A percentile compares a stretch with the other conserved stretches of the same genome.
phyloP scores from a whole-genome alignment of 2,888 invertebrate species.

The Philhelius pedissequus region DNA sequence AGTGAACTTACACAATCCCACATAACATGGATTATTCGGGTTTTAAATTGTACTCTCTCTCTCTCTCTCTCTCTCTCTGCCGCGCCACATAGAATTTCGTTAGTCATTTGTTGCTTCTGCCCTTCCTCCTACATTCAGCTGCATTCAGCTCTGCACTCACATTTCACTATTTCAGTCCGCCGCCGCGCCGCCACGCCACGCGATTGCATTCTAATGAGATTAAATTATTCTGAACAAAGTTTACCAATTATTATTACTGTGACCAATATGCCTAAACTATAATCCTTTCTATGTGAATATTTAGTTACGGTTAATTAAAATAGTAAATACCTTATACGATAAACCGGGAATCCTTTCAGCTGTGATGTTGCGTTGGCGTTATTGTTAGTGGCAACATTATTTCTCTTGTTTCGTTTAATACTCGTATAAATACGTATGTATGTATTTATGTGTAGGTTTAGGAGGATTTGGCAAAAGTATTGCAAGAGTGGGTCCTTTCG shows the following conservation, averaged over 20 bases:
- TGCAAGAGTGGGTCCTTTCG: slow-evolving; percentile 1
- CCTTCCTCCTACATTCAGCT: no score
- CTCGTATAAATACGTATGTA: no score
- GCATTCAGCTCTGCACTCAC: not conserved
- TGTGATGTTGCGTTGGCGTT: not conserved
- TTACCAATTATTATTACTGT: slow-evolving; percentile 49
- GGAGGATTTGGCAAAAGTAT: slow-evolving; percentile 4
- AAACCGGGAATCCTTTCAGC: slow-evolving; percentile 47
- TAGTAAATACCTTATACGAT: slow-evolving; percentile 53
- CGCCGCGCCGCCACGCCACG: no score
- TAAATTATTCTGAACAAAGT: slow-evolving; percentile 61
- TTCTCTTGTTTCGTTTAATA: not conserved
- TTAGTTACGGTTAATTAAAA: slow-evolving; percentile 66
- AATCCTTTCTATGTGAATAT: slow-evolving; percentile 66
- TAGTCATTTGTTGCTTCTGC: not conserved
- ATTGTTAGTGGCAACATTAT: not conserved
- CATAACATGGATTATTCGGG: not conserved
- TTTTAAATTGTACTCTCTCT: not conserved
- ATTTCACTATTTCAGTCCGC: not conserved
- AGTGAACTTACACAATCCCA: not conserved
- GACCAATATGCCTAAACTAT: slow-evolving; percentile 43
- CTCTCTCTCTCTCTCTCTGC: not conserved
- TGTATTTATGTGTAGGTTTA: no score
- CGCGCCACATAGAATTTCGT: not conserved
- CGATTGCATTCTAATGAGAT: slow-evolving; percentile 46